Evolutionary conservation across 1,140 invertebrate species (phyloP).

Genomic region (Micrasema longulum): DNA sequence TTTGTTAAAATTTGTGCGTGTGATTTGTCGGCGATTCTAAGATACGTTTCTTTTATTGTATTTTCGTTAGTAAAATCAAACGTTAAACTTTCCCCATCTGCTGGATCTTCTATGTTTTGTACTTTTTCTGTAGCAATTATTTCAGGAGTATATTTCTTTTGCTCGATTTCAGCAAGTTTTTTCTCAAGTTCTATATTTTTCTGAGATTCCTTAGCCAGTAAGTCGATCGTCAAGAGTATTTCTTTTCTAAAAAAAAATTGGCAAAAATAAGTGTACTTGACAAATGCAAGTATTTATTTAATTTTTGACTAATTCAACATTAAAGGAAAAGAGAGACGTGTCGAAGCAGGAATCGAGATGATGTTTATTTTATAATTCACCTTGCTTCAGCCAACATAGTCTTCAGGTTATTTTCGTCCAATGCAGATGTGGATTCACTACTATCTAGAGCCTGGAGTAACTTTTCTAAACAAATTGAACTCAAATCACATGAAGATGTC

Average conservation of each 20-base stretch:
- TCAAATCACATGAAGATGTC: slow-evolving; percentile 57
- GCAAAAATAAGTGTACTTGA: neutral
- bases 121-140: slow-evolving; percentile 8
- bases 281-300: too few relatives aligned
- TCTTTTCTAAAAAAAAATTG: slow-evolving; percentile 59
- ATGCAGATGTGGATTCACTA: slow-evolving; percentile 69
- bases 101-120: neutral
- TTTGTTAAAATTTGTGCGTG: slow-evolving; percentile 44
- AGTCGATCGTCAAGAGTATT: slow-evolving; percentile 60
- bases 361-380: slow-evolving; percentile 51
- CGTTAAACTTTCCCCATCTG: slow-evolving; percentile 54
- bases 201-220: slow-evolving; percentile 60
- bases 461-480: slow-evolving; percentile 71
- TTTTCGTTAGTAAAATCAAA: slow-evolving; percentile 56
- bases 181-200: slow-evolving; percentile 60
- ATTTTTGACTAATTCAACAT: too few relatives aligned
- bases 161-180: slow-evolving; percentile 59
- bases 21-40: slow-evolving; percentile 56
- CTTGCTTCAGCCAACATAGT: slow-evolving; percentile 63
- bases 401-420: slow-evolving; percentile 61
- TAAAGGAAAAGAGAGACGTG: too few relatives aligned
- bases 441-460: slow-evolving; percentile 75
- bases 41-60: slow-evolving; percentile 58
- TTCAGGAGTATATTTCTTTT: slow-evolving; percentile 45
- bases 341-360: neutral